Conservation (phyloP, 2,888 invertebrate genomes). For the Limulus polyphemus region DNA sequence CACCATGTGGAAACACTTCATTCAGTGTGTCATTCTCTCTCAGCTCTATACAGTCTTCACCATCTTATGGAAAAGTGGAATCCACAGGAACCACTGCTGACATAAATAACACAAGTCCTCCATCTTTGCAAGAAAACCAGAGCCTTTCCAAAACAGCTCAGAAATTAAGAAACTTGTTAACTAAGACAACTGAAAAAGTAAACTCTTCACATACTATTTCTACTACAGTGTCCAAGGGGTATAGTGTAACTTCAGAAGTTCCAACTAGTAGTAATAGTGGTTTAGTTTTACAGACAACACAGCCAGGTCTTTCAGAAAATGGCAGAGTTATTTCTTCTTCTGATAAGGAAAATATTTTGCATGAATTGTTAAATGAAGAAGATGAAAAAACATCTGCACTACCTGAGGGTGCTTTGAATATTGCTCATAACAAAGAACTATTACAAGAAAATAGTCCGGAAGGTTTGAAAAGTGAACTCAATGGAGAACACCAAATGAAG, state of each 20-base stretch:
- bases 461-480: no score
- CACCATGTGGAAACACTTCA: no score
- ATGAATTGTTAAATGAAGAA: conserved; percentile 51
- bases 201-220: neutral
- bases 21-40: no score
- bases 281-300: no score
- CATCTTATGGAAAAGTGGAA: no score
- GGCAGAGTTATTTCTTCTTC: conserved; percentile 10
- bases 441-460: neutral
- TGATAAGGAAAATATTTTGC: conserved; percentile 32
- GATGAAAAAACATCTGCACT: conserved; percentile 45
- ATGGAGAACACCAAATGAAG: neutral
- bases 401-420: no score
- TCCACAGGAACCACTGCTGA: no score
- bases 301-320: neutral
- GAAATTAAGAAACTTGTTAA: conserved; percentile 47
- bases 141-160: conserved; percentile 5
- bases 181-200: conserved; percentile 25
- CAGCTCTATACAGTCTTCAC: no score
- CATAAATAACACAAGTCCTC: no score
- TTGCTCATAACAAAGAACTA: neutral
- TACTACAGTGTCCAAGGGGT: neutral
- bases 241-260: neutral
- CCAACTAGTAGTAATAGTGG: neutral
- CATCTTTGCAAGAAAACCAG: no score